Base-by-base conservation (phyloP, 1,140 invertebrate genomes). In the Pseudachorutes palmiensis region DNA sequence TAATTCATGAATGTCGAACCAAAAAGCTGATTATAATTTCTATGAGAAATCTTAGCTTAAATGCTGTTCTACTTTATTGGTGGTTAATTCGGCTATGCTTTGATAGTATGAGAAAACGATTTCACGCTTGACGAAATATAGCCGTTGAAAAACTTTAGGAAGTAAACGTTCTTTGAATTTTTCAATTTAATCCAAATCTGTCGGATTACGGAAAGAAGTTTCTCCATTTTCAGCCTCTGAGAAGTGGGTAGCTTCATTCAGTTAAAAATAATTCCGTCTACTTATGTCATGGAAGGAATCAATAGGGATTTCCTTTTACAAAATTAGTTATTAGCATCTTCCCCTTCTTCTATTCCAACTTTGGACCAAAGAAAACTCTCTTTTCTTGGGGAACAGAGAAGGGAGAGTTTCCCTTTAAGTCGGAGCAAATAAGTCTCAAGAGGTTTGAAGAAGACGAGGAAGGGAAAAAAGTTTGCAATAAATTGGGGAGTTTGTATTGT, bases 301-400 rank as follows among this genome's bases (percentile, higher is more conserved):
- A 55, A 55, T 55, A 55, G 51, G 24, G 51, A 55, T 55, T 55
- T 55, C 51, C 36, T 41, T 41, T 41, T 41, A 55, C 51, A 55
- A 55, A 55, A 55, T 55, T 55, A 55, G 51, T 55, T 55, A 55
- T 55, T 55, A 55, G 51, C 12, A 55, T 55, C 51, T 55, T 16
- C 51, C 51, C 36, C 36, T 55, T 22, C 5, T 19, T 41, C 36
- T 5, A 16, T 55, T 55, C 24, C 51, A 55, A 55, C 51, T 55
- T 55, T 55, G 5, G 5, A 19, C 5, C 5, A 41, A 41, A 41
- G 36, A 41, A n/a, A n/a, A n/a, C n/a, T n/a, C n/a, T n/a, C n/a
- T n/a, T n/a, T n/a, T n/a, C n/a, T 45, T 45, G 19, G 19, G 36
- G 36, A 19, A 45, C 9, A 55, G 51, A 14, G 51, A 55, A 55